phyloP scores from a whole-genome alignment of 2,113 vertebrate genomes.

The Balaeniceps rex region DNA sequence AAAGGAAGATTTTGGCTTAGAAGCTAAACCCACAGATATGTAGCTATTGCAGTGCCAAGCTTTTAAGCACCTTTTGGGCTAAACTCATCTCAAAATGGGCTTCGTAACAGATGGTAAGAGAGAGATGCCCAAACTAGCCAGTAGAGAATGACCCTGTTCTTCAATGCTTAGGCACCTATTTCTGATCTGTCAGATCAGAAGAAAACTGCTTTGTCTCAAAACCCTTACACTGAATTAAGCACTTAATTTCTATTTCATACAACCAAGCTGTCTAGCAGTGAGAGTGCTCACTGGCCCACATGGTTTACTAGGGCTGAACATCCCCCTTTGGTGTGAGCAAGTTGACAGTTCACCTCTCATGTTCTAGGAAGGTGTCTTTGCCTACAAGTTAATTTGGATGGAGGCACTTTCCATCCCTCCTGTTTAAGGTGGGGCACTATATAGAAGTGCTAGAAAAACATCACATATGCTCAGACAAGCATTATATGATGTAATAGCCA shows the following conservation, averaged over 20 bases:
- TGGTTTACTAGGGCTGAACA: neutral
- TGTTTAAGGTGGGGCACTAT: neutral
- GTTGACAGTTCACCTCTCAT: neutral
- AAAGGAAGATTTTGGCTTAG: slow-evolving; percentile 48
- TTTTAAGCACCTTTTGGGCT: slow-evolving; percentile 27
- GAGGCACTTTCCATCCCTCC: neutral
- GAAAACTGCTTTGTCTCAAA: neutral
- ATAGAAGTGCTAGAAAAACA: neutral
- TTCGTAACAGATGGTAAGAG: neutral
- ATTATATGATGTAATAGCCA: neutral
- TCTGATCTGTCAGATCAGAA: neutral
- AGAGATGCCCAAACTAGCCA: neutral
- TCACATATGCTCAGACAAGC: neutral
- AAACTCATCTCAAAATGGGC: neutral
- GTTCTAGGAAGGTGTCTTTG: neutral
- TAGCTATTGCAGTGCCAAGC: neutral
- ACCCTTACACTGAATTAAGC: neutral
- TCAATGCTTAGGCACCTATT: neutral
- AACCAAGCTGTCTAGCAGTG: neutral
- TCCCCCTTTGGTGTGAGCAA: neutral
- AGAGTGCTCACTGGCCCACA: neutral
- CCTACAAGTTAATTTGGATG: neutral
- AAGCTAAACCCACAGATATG: slow-evolving; percentile 19
- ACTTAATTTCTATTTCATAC: neutral
- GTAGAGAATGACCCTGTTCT: neutral